Base-by-base conservation (phyloP, 2,888 invertebrate genomes). In the Elysia crispata region DNA sequence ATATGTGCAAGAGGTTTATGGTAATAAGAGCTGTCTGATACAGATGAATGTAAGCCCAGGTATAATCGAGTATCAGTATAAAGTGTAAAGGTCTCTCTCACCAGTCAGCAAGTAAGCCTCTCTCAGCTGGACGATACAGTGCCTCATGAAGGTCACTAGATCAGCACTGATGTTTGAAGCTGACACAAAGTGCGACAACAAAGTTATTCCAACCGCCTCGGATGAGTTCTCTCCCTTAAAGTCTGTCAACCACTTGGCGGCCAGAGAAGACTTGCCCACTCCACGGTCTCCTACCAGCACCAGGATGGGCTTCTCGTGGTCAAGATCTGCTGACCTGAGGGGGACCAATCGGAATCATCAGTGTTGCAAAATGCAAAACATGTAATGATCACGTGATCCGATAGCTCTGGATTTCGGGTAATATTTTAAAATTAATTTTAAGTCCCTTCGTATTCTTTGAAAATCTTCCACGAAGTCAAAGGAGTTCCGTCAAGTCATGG, bases 231-330 rank as follows among this genome's bases (percentile, higher is more conserved):
- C 86, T 8, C 79, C 74, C n/a, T 70, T 80, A 76, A 90, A 89
- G 33, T 86, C 84, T 57, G 84, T 81, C 57, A 90, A 83, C 91
- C 91, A 91, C 82, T 88, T 87, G 28, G 90, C 86, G 15, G 90
- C 83, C 5, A 90, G 64, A 0, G 89, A 81, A 0, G 91, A 86
- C 83, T 91, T 91, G 3, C 91, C 91, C 81, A 86, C 86, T 5
- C 91, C 91, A 57, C 90, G 82, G 69, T 89, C 89, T 6, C 90
- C 90, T 33, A 85, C 83, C 75, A 91, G 67, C 54, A 89, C 82
- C 78, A 90, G 31, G 6, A 91, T 77, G 11, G 89, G 87, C 77
- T 85, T 86, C 67, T 85, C 76, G n/a, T 80, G 82, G 28, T 81
- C 79, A 11, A 73, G 77, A 1, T 82, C 54, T 20, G 57, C 23